Conservation (phyloP, 2,888 invertebrate species). For the Ganaspis brasiliensis region DNA sequence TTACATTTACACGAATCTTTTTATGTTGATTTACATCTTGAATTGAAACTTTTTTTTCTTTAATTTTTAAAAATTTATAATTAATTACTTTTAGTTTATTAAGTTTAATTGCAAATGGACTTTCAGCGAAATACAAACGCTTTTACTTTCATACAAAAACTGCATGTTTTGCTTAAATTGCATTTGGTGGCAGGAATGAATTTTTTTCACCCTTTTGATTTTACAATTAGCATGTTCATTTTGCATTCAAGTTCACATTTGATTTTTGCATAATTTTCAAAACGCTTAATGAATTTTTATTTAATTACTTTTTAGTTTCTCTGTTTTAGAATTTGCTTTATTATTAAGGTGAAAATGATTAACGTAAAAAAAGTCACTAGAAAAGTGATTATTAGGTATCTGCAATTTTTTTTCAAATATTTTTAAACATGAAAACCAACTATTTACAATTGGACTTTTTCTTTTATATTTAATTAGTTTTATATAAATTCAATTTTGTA, state of each 20-base stretch:
- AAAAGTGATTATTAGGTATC: neutral
- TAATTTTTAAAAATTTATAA: neutral
- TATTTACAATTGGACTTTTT: too few species aligned
- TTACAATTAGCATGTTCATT: slow-evolving; percentile 3
- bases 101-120: neutral
- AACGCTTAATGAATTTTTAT: neutral
- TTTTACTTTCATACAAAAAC: neutral
- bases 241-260: slow-evolving; percentile 1
- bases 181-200: neutral
- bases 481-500: too few species aligned
- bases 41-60: neutral
- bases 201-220: slow-evolving; percentile 3
- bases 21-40: too few species aligned
- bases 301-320: neutral
- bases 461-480: too few species aligned
- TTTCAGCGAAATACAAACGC: slow-evolving; percentile 13
- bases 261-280: slow-evolving; percentile 10
- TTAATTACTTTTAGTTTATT: too few species aligned
- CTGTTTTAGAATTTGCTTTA: neutral
- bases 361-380: neutral
- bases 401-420: too few species aligned
- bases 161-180: slow-evolving; percentile 22
- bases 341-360: slow-evolving; percentile 22
- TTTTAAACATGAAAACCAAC: too few species aligned
- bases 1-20: too few species aligned